A percentile compares a stretch with the other conserved stretches of the same genome.
These are phyloP conservation scores for Eurois occulta DNA, from an alignment of 2,888 invertebrate genomes.

Conservation along the genomic window DNA sequence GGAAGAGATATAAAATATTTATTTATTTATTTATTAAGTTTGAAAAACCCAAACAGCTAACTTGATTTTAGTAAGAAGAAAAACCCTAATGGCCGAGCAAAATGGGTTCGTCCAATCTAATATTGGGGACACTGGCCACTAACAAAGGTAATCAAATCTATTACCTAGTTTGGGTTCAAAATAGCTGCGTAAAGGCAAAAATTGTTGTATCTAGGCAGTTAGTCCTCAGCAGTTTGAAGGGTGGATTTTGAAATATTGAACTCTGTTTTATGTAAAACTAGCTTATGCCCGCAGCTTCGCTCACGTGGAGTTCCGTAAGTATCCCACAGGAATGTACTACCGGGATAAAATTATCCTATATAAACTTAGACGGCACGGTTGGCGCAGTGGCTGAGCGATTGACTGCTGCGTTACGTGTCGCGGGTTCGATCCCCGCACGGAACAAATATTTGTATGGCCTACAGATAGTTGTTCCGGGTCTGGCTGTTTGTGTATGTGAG, in stretches of 20 bases:
- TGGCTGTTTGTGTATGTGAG: too few species aligned
- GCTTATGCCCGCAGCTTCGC: too few species aligned
- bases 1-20: too few species aligned
- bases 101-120: conserved; percentile 1
- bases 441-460: too few species aligned
- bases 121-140: not conserved
- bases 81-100: not conserved
- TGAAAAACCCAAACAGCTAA: not conserved
- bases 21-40: not conserved
- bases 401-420: too few species aligned
- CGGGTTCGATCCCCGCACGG: too few species aligned
- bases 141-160: conserved; percentile 7
- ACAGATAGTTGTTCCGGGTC: too few species aligned
- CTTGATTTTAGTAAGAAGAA: not conserved
- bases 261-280: not conserved
- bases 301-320: too few species aligned
- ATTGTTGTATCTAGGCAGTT: not conserved
- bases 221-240: not conserved
- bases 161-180: not conserved
- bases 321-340: too few species aligned
- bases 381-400: too few species aligned
- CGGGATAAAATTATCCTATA: too few species aligned
- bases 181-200: not conserved
- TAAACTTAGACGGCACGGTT: too few species aligned
- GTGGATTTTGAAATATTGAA: not conserved